Evolutionary conservation across 2,888 invertebrate genomes (phyloP), one percentile per base, ranked within the genome.

Genomic region (Biston betularia): DNA sequence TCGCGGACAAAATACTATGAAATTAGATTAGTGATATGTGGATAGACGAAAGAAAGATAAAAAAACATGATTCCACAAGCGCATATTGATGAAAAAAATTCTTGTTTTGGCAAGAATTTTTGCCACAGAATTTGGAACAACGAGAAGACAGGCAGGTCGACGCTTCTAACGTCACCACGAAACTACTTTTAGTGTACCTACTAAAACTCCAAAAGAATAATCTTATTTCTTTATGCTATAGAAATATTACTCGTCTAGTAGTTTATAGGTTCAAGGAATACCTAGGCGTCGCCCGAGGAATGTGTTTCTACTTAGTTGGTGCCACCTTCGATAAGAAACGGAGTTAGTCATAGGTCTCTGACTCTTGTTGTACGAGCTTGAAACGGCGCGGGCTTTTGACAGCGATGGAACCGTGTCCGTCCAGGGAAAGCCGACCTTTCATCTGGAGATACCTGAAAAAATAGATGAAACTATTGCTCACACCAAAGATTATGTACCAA

Each of bases 321-420:
- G 61, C 38, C 42, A 55, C 42, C 58, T 40, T 7, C 11, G 12
- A 9, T 14, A 38, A 10, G 38, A 15, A 42, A 10, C 3, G 59
- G 35, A 59, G 35, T 87, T 97, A 98, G 88, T 98, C 98, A 85
- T 97, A 97, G 74, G 96, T 98, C 90, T 98, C 97, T 10, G 97
- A 98, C 89, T 98, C 98, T 85, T 98, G 98, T 85, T 98, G 98
- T 42, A 98, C 98, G 70, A 98, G 94, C 86, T 97, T 97, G 93
- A 97, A 97, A 72, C 98, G 95, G 63, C 98, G 95, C 33, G 98
- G 98, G 74, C 97, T 97, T 90, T 97, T 98, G 63, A 97, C 96
- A 24, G 96, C 95, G 84, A 97, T 95, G 6, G 97, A 97, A 44
- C 97, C 97, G 83, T 97, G 97, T 0, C 96, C 96, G 64, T 96